phyloP scores from a whole-genome alignment of 2,113 vertebrate genomes.

The Silurus meridionalis region DNA sequence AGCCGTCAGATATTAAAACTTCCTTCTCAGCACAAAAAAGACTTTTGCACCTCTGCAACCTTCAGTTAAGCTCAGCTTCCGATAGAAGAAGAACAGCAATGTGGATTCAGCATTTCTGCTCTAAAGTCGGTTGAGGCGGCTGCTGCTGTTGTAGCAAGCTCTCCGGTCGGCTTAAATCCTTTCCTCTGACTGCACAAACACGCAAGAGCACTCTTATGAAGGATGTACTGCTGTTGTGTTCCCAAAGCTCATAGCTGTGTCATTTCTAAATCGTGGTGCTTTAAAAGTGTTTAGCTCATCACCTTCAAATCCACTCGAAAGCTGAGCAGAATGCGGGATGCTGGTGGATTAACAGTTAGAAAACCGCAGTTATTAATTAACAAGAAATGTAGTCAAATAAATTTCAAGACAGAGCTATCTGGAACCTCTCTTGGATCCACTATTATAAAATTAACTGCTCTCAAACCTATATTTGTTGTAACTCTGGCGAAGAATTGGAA shows the following conservation, averaged over 20 bases:
- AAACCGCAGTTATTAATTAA: background rate
- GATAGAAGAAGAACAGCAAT: constrained; percentile 16
- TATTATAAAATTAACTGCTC: background rate
- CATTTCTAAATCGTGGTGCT: background rate
- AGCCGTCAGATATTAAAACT: constrained; percentile 67
- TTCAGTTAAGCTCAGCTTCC: constrained; percentile 33
- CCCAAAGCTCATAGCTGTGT: constrained; percentile 10
- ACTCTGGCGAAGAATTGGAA: background rate
- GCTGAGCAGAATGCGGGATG: background rate
- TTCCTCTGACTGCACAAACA: constrained; percentile 15
- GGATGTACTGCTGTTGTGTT: constrained; percentile 26
- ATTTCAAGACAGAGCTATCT: no score
- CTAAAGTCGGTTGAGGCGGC: background rate
- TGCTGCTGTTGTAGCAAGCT: background rate
- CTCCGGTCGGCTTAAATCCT: background rate
- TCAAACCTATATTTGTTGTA: background rate
- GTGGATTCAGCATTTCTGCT: constrained; percentile 35
- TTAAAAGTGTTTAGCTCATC: constrained; percentile 22
- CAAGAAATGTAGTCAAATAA: background rate
- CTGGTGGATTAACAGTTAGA: background rate
- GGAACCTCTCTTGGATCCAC: background rate
- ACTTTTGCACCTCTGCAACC: constrained; percentile 47
- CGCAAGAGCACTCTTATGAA: constrained; percentile 24
- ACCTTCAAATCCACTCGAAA: background rate
- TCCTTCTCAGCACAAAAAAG: constrained; percentile 61